Conservation (phyloP, 35 echinoderm and acorn worm genomes). For the Apostichopus japonicus region DNA sequence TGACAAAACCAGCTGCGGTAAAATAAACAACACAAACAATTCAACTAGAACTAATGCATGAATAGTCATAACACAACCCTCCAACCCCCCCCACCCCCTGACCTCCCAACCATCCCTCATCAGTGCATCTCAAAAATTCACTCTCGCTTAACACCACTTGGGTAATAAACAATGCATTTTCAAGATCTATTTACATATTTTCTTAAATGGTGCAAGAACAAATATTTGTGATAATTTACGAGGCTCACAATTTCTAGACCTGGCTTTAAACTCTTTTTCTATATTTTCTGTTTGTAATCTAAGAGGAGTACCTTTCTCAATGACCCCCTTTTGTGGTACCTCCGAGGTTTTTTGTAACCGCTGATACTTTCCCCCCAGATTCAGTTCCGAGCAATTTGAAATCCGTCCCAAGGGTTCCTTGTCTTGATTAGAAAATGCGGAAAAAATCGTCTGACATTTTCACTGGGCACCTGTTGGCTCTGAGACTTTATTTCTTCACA, state of each 20-base stretch:
- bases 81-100: too few relatives aligned
- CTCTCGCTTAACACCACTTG: background rate
- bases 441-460: background rate
- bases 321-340: conserved; percentile 2
- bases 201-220: background rate
- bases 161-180: conserved; percentile 6
- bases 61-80: too few relatives aligned
- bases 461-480: conserved; percentile 15
- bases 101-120: too few relatives aligned
- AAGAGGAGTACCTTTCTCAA: background rate
- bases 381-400: conserved; percentile 18
- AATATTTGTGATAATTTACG: too few relatives aligned
- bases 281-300: background rate
- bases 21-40: too few relatives aligned
- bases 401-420: background rate
- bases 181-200: conserved; percentile 13
- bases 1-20: too few relatives aligned
- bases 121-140: background rate
- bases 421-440: conserved; percentile 7
- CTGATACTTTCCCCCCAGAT: conserved; percentile 10
- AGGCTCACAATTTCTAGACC: too few relatives aligned
- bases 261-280: background rate
- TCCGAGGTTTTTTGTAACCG: background rate
- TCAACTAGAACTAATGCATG: too few relatives aligned
- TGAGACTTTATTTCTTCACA: background rate